A percentile compares a stretch with the other conserved stretches of the same genome.
Evolutionary conservation across 2,797 vertebrate genomes (phyloP).

Genomic region (Spea hammondii): DNA sequence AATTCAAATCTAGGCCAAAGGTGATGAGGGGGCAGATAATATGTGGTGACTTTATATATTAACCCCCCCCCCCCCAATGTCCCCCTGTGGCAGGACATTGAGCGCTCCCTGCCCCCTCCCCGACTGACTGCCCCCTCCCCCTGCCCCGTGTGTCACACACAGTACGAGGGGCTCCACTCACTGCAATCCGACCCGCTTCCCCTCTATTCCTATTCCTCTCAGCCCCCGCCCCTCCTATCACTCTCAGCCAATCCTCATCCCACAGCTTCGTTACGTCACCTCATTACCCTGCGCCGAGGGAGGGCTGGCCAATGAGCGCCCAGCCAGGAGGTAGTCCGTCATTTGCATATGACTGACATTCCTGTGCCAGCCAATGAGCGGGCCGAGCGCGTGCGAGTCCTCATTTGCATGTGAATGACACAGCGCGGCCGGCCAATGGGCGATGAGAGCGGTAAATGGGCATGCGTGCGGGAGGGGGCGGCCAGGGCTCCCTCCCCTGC

Average conservation of each 20-base stretch:
- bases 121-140: slow-evolving; percentile 1
- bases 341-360: slow-evolving; percentile 52
- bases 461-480: slow-evolving; percentile 22
- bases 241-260: slow-evolving; percentile 14
- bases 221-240: not conserved
- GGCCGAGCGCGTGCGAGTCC: slow-evolving; percentile 17
- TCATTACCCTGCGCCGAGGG: slow-evolving; percentile 26
- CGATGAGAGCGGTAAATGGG: slow-evolving; percentile 45
- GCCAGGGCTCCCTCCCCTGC: slow-evolving; percentile 11
- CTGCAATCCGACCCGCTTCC: slow-evolving; percentile 34
- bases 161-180: not conserved
- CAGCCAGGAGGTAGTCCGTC: not conserved
- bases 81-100: slow-evolving; percentile 37
- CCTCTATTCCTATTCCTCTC: not conserved
- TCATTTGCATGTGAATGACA: slow-evolving; percentile 49
- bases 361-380: slow-evolving; percentile 34
- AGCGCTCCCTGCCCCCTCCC: slow-evolving; percentile 22
- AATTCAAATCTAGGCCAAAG: too few relatives aligned
- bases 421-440: slow-evolving; percentile 19
- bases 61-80: not conserved
- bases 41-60: too few relatives aligned
- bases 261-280: slow-evolving; percentile 2
- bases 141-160: slow-evolving; percentile 44
- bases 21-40: too few relatives aligned
- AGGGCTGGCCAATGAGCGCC: slow-evolving; percentile 6